A percentile compares a stretch with the other conserved stretches of the same genome.
phyloP scores from a whole-genome alignment of 1,140 invertebrate species.

The Drosophila bipectinata region DNA sequence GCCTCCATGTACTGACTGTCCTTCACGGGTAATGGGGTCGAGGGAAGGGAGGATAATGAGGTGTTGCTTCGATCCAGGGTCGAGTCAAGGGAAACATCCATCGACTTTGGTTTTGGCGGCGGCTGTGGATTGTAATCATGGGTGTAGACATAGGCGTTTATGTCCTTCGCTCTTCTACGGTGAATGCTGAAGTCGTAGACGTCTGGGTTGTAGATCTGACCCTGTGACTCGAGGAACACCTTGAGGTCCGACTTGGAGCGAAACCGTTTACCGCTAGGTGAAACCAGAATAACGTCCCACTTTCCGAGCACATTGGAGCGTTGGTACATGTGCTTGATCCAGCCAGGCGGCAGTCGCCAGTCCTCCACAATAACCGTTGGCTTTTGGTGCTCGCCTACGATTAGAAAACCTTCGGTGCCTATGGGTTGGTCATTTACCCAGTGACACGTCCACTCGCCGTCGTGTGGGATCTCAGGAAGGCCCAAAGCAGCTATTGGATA shows the following conservation, averaged over 20 bases:
- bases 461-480: conserved; percentile 72
- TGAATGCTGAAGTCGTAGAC: conserved; percentile 87
- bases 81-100: conserved; percentile 54
- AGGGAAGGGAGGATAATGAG: conserved; percentile 24
- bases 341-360: conserved; percentile 88
- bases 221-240: conserved; percentile 85
- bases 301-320: conserved; percentile 89
- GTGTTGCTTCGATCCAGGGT: conserved; percentile 45
- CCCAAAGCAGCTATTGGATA: conserved; percentile 58
- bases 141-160: conserved; percentile 85
- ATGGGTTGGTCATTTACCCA: conserved; percentile 88
- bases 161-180: conserved; percentile 85
- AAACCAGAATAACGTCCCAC: conserved; percentile 91
- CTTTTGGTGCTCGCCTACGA: conserved; percentile 84
- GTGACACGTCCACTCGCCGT: conserved; percentile 86
- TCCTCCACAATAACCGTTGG: conserved; percentile 89
- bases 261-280: conserved; percentile 87
- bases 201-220: conserved; percentile 84
- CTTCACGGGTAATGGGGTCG: conserved; percentile 36
- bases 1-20: conserved; percentile 76
- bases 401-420: conserved; percentile 85
- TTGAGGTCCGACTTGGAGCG: conserved; percentile 87
- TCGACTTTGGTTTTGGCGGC: conserved; percentile 52
- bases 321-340: conserved; percentile 91
- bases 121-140: conserved; percentile 79